These are phyloP conservation scores for Corythoichthys haematopterus DNA, from an alignment of 2,113 vertebrate genomes.

Conservation along the genomic window DNA sequence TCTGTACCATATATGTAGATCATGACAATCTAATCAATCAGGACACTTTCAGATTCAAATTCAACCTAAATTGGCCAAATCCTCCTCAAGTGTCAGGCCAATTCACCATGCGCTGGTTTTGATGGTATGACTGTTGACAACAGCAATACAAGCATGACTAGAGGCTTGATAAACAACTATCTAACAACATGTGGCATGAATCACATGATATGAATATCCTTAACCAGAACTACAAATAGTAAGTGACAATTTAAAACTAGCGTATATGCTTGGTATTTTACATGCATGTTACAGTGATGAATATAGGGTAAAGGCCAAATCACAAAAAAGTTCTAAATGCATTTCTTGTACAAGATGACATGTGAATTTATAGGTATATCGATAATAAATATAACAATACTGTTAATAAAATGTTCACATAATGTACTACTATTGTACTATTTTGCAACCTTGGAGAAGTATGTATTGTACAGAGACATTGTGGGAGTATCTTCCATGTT, in stretches of 20 bases:
- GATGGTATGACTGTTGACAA: not conserved
- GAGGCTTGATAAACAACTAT: constrained; percentile 5
- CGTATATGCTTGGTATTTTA: not conserved
- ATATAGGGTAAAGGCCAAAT: not conserved
- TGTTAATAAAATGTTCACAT: not conserved
- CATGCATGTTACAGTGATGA: not conserved
- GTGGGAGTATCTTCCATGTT: not conserved
- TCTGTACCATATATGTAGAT: too few species aligned
- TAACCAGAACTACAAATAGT: not conserved
- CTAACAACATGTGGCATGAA: constrained; percentile 12
- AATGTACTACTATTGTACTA: too few species aligned
- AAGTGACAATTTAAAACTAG: not conserved
- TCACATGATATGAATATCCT: not conserved
- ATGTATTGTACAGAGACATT: not conserved
- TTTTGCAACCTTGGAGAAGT: not conserved
- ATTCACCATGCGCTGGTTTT: too few species aligned
- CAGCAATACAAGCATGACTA: constrained; percentile 10
- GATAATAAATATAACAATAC: not conserved
- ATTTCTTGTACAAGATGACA: not conserved
- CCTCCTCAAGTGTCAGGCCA: too few species aligned
- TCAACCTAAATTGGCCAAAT: too few species aligned
- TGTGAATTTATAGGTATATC: not conserved
- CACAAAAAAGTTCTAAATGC: not conserved
- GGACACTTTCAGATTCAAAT: too few species aligned
- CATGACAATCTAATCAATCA: too few species aligned